These are phyloP conservation scores for Aphrocallistes beatrix DNA, from an alignment of 37 sponge, comb jelly and placozoan species.

Conservation along the genomic window DNA sequence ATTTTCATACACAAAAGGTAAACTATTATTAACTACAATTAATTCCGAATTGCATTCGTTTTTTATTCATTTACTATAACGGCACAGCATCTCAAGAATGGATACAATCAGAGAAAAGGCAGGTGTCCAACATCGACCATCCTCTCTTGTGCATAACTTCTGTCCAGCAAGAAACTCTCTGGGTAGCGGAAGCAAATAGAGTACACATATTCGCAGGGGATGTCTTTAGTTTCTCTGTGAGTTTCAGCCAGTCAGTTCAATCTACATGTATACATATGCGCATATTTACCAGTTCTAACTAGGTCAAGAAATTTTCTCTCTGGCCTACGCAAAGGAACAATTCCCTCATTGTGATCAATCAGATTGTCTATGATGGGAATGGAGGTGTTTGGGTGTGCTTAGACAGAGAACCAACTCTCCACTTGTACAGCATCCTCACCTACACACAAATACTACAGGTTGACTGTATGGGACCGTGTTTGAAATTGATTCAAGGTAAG, in stretches of 20 bases:
- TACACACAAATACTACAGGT: not conserved
- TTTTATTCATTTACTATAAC: too few species aligned
- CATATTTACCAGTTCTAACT: too few species aligned
- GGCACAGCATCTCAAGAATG: not conserved
- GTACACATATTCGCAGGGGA: not conserved
- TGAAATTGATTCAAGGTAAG: not conserved
- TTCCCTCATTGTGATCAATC: not conserved
- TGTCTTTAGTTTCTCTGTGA: not conserved
- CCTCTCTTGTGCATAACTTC: not conserved
- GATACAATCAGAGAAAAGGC: not conserved
- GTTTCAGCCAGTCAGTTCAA: too few species aligned
- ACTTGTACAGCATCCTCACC: not conserved
- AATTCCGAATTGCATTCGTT: too few species aligned
- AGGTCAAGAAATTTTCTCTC: constrained; percentile 12
- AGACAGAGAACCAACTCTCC: not conserved
- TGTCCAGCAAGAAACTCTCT: not conserved
- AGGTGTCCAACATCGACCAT: not conserved
- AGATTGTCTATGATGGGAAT: not conserved
- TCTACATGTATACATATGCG: too few species aligned
- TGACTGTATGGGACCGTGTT: not conserved
- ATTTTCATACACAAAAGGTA: not conserved
- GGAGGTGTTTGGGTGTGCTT: constrained; percentile 5
- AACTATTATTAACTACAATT: not conserved
- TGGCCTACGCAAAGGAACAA: not conserved
- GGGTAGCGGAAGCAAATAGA: not conserved